These are phyloP conservation scores for Drosophila mimica DNA, from an alignment of 2,888 invertebrate genomes.

Conservation along the genomic window DNA sequence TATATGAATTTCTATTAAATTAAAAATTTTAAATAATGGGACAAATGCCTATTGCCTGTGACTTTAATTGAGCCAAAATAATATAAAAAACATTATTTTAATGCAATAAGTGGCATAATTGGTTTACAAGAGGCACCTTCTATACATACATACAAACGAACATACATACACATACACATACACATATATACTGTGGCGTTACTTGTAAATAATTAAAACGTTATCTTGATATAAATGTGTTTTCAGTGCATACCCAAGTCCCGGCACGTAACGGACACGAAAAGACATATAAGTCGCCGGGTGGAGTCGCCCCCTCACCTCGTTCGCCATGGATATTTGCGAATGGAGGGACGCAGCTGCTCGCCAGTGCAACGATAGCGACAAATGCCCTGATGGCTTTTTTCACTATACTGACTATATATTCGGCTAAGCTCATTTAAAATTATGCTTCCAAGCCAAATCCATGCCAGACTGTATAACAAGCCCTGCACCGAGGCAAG, in stretches of 20 bases:
- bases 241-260: conserved; percentile 82
- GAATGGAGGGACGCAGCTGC: conserved; percentile 69
- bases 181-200: neutral
- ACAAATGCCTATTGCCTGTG: neutral
- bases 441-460: conserved; percentile 60
- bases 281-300: conserved; percentile 80
- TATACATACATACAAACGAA: neutral
- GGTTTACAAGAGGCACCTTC: no score
- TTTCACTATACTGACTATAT: conserved; percentile 63
- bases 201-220: conserved; percentile 10
- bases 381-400: conserved; percentile 65
- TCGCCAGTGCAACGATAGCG: conserved; percentile 40
- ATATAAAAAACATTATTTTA: neutral
- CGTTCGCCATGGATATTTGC: conserved; percentile 83
- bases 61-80: neutral
- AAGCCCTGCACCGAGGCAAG: conserved; percentile 8
- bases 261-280: conserved; percentile 82
- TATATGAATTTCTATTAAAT: neutral
- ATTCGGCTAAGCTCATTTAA: conserved; percentile 71
- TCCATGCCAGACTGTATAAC: conserved; percentile 32
- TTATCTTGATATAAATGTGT: conserved; percentile 21
- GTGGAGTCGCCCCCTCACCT: conserved; percentile 78
- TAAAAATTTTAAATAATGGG: neutral
- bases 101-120: neutral
- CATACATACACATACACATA: neutral